phyloP scores from a whole-genome alignment of 2,888 invertebrate species.

The Nebria salina region DNA sequence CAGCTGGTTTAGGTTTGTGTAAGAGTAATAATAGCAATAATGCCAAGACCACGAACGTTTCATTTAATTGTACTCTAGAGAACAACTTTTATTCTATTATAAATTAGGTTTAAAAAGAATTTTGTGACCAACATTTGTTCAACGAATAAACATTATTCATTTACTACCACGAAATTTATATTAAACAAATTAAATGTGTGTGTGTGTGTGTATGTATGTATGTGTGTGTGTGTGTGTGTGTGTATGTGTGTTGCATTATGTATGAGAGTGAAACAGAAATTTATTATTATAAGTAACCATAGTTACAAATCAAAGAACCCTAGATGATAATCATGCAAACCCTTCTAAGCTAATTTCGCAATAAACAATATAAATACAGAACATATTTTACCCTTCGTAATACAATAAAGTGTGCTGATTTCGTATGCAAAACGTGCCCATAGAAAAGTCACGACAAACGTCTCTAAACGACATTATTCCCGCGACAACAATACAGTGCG shows the following conservation, averaged over 20 bases:
- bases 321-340: background rate
- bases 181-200: too few relatives aligned
- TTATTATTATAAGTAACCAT: background rate
- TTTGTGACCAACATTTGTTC: too few relatives aligned
- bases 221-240: too few relatives aligned
- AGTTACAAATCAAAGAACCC: background rate
- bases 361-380: background rate
- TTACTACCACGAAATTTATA: too few relatives aligned
- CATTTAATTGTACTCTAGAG: background rate
- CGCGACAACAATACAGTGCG: conserved; percentile 8
- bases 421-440: background rate
- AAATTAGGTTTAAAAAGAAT: background rate
- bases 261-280: background rate
- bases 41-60: background rate
- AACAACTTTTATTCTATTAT: background rate
- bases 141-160: too few relatives aligned
- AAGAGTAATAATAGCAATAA: background rate
- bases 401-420: background rate
- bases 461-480: conserved; percentile 4
- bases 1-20: background rate
- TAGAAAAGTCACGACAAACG: conserved; percentile 5
- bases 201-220: too few relatives aligned
- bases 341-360: background rate
- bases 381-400: background rate
- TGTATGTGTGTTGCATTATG: background rate